These are phyloP conservation scores for Thaumatotibia leucotreta DNA, from an alignment of 1,140 invertebrate genomes.

Conservation along the genomic window DNA sequence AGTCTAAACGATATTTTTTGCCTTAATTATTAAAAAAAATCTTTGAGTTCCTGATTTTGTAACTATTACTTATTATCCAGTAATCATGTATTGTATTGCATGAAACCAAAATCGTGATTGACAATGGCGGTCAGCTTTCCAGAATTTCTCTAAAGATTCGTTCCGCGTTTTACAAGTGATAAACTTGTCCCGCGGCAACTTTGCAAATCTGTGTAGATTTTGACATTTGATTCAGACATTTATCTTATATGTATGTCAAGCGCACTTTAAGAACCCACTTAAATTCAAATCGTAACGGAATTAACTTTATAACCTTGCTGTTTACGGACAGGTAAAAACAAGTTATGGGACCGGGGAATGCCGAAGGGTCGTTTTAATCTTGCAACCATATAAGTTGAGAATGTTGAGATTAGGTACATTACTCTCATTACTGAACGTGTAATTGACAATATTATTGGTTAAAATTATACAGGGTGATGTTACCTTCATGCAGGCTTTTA, in stretches of 20 bases:
- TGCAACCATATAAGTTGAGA: neutral
- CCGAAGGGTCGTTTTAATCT: neutral
- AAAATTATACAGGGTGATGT: neutral
- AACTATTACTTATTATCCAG: too few species aligned
- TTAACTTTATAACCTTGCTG: slow-evolving; percentile 4
- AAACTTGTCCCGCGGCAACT: neutral
- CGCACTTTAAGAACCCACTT: slow-evolving; percentile 1
- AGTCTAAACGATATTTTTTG: neutral
- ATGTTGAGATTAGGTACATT: neutral
- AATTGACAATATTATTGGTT: neutral
- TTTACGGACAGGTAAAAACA: slow-evolving; percentile 3
- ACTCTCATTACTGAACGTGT: neutral
- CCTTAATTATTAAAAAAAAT: too few species aligned
- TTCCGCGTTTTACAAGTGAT: too few species aligned
- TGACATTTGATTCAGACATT: too few species aligned
- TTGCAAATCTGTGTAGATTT: neutral
- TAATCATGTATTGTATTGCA: too few species aligned
- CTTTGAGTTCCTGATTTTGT: too few species aligned
- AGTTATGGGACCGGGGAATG: neutral
- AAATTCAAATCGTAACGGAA: neutral
- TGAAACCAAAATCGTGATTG: too few species aligned
- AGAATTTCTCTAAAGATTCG: too few species aligned
- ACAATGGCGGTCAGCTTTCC: too few species aligned
- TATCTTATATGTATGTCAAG: slow-evolving; percentile 1
- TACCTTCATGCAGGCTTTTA: too few species aligned